Base-by-base conservation (phyloP, 1,140 invertebrate genomes). In the Tribolium castaneum region DNA sequence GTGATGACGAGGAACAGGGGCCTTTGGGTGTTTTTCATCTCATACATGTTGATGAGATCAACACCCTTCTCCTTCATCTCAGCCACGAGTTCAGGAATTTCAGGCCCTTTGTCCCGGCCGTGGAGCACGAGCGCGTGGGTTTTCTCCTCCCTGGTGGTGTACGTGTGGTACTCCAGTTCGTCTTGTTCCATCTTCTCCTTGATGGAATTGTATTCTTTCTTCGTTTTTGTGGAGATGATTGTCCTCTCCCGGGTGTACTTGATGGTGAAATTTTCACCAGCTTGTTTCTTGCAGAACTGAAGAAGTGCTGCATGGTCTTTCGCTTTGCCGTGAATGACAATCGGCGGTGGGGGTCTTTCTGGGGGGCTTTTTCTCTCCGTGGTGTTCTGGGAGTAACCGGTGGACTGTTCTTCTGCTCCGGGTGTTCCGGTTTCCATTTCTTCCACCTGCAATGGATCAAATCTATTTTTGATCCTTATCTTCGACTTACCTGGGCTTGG, bases 151-250 rank as follows among this genome's bases (percentile, higher is more conserved):
- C 30, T 56, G 1, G 25, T 19, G 2, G 76, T 50, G 45, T 78
- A 78, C 34, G 76, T 78, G 70, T 78, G 76, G 5, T 4, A 78
- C 10, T 78, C 70, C 14, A 35, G 16, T 3, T 45, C 39, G 10
- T 49, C 35, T 3, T 45, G 3, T 3, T 71, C 13, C 10, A 59
- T 10, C 6, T 59, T 3, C 3, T 71, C 10, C 22, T 12, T n/a
- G 25, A 13, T 9, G 10, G 12, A 12, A 6, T 70, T 12, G n/a
- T 39, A 56, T 1, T 56, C 9, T 22, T 56, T 6, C 6, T 19
- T 16, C 0, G 12, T 56, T 16, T 56, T 6, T 19, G 14, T 19
- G 12, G 16, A 56, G 54, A 56, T 56, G 13, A 56, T 56, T 4
- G 54, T 56, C 7, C n/a, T 5, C 9, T 16, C 54, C 5, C 54